Evolutionary conservation across 1,140 invertebrate genomes (phyloP), one percentile per base, ranked within the genome.

Genomic region (Drosophila sechellia): DNA sequence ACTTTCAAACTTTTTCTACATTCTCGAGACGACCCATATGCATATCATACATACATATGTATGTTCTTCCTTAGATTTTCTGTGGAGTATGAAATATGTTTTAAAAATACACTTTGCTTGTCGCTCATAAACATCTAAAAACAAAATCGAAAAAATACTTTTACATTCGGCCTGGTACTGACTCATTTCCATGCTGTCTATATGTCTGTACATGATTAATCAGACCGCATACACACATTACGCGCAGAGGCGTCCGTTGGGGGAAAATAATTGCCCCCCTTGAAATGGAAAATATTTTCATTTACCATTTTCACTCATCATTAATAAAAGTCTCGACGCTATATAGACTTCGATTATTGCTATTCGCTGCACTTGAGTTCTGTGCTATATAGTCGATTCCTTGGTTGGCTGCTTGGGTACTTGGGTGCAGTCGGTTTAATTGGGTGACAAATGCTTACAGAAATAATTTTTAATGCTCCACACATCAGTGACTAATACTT

Each of bases 371-470:
- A 86, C 56, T 86, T 81, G 65, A 81, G 65, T 78, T 69, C 20
- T 80, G 20, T 25, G 34, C 40, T 17, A 54, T 74, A 53, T 60
- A 49, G 53, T 60, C 20, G 20, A 37, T 65, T 40, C 59, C 59
- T 37, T 50, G 73, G 40, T 69, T 72, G 61, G 59, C 58, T 68
- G 77, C 37, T 56, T 46, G 48, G 35, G 50, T 10, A 54, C 63
- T 55, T 49, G 68, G 56, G 31, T 89, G 84, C 77, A 89, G 68
- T 65, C 65, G 72, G 70, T 90, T 90, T 90, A 89, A 90, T 90
- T 89, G 85, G 84, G 85, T 89, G 84, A 89, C 84, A 89, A 89
- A 89, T 89, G 85, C 85, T 64, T 65, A 90, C 72, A 68, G 66
- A 89, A 89, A 90, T 89, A 74, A 74, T 89, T 65, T 71, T 69